These are phyloP conservation scores for Carduelis carduelis DNA, from an alignment of 2,797 vertebrate genomes.

Conservation along the genomic window DNA sequence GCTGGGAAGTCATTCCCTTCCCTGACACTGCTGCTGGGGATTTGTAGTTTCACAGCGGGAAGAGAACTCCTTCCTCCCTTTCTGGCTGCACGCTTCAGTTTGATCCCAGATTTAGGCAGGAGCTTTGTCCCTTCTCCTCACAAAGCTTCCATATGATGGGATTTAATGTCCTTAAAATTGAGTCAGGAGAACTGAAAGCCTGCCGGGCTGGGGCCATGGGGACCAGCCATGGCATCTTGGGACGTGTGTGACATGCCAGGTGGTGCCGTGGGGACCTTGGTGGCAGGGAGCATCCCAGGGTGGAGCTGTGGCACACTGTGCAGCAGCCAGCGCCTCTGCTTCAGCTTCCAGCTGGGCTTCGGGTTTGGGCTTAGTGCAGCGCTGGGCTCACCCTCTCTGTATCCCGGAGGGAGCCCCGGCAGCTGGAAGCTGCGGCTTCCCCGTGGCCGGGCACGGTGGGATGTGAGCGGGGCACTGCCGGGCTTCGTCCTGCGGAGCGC, in stretches of 20 bases:
- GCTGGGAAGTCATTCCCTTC: fast-evolving
- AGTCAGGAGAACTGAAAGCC: background rate
- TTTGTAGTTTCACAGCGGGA: fast-evolving
- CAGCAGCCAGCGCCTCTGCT: background rate
- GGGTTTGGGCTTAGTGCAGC: background rate
- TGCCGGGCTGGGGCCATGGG: fast-evolving
- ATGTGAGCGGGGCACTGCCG: fast-evolving
- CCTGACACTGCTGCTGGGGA: fast-evolving
- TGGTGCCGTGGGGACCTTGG: background rate
- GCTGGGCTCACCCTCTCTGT: fast-evolving
- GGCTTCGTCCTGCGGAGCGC: background rate
- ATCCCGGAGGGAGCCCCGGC: fast-evolving
- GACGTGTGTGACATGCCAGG: background rate
- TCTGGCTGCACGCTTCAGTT: fast-evolving
- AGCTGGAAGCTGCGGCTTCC: fast-evolving
- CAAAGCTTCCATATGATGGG: fast-evolving
- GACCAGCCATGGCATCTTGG: fast-evolving
- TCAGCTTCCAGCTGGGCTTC: fast-evolving
- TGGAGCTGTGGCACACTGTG: background rate
- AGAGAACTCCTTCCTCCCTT: background rate
- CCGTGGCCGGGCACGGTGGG: fast-evolving
- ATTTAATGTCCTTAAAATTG: fast-evolving
- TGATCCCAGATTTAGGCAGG: background rate
- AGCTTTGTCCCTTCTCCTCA: background rate
- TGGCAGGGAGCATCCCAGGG: background rate